Evolutionary conservation across 2,888 invertebrate species (phyloP), one percentile per base, ranked within the genome.

Genomic region (Autographa pulchrina): DNA sequence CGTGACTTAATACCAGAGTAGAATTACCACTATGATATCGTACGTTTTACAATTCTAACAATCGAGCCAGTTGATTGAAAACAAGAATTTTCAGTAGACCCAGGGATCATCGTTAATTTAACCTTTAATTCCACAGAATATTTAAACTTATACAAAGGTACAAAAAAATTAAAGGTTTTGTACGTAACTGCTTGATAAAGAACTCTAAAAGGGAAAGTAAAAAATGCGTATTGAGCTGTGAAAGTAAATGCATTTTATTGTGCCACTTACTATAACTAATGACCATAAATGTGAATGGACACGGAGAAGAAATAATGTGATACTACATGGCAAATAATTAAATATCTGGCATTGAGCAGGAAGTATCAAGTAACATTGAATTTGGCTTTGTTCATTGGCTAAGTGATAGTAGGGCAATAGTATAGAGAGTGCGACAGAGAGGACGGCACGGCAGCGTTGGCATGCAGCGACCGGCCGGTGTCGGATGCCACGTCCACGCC

Each of bases 371-470:
- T 85, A 83, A 80, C 85, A 71, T 84, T 81, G 70, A 83, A 85
- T 89, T 78, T 89, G 89, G 88, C 91, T 89, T 87, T 72, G 74
- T 81, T 78, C 80, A 88, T 89, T 88, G 85, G 88, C 84, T 78
- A 91, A 93, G 94, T 93, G 93, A 94, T 93, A 94, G 94, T 94
- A 94, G 94, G 94, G 90, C 95, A 92, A 77, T 81, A 73, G 60
- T 72, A 66, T 59, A 72, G 92, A 89, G 89, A 91, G 89, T 84
- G 89, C 86, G 90, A 88, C 87, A 88, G 90, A 91, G 91, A 90
- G 90, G 82, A 80, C 85, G 84, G 86, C 82, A 84, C 83, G 88
- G 86, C 85, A 84, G 59, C 65, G 77, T 61, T 70, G 69, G 70
- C 75, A 71, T 65, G 52, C 66, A 60, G 56, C 66, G 70, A 58